phyloP scores from a whole-genome alignment of 2,888 invertebrate species.

The Podabrus alpinus region DNA sequence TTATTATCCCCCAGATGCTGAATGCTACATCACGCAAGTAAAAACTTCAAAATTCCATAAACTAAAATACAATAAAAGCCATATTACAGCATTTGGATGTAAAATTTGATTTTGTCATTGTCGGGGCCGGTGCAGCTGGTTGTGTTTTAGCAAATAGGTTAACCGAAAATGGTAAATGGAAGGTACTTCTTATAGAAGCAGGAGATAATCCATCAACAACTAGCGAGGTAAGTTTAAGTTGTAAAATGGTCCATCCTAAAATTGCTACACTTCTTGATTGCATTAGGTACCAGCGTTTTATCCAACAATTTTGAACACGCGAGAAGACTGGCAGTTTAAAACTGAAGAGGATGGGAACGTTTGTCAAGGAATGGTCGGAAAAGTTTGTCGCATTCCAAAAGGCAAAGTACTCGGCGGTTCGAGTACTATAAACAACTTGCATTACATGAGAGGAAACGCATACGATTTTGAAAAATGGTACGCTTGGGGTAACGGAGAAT shows the following conservation, averaged over 20 bases:
- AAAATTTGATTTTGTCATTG: constrained; percentile 55
- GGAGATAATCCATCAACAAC: constrained; percentile 43
- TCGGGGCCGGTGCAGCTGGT: constrained; percentile 59
- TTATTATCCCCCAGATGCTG: constrained; percentile 41
- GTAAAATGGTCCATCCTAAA: background rate
- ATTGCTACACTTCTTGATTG: background rate
- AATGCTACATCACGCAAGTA: constrained; percentile 37
- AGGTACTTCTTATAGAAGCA: constrained; percentile 50
- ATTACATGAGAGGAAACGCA: constrained; percentile 61
- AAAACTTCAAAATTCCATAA: background rate
- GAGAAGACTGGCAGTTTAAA: constrained; percentile 42
- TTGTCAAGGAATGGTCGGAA: constrained; percentile 38
- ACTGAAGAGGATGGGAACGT: constrained; percentile 39
- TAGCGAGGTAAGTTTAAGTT: constrained; percentile 35
- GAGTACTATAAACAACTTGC: constrained; percentile 58
- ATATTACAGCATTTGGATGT: constrained; percentile 37
- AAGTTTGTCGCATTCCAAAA: constrained; percentile 51
- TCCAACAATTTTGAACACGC: constrained; percentile 42
- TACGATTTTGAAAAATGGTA: constrained; percentile 85
- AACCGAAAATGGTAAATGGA: constrained; percentile 50
- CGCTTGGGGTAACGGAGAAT: constrained; percentile 77
- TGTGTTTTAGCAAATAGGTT: constrained; percentile 58
- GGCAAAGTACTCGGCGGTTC: constrained; percentile 59
- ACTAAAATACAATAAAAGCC: background rate
- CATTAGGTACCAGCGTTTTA: constrained; percentile 40